Conservation (phyloP, 2,113 vertebrate genomes). For the Corvus hawaiiensis region DNA sequence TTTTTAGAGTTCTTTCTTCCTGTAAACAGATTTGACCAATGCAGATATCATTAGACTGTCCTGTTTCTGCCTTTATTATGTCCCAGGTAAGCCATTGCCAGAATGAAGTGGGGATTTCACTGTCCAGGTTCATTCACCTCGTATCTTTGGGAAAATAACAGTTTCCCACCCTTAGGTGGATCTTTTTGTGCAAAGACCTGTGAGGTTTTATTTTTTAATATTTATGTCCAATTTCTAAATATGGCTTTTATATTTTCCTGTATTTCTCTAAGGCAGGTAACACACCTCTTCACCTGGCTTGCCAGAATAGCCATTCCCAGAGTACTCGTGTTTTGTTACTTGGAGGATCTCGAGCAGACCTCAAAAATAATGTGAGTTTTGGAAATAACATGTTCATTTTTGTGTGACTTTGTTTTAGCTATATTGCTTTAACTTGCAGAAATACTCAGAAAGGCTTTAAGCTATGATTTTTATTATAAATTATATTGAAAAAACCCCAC, state of each 20-base stretch:
- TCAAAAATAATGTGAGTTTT: constrained; percentile 87
- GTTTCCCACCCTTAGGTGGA: not conserved
- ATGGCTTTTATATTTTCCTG: not conserved
- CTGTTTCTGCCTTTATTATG: not conserved
- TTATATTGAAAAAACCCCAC: not conserved
- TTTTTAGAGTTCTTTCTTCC: not conserved
- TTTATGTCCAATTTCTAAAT: not conserved
- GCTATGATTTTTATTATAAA: not conserved
- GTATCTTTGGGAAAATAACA: not conserved
- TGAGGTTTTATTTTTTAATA: not conserved
- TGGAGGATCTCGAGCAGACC: constrained; percentile 89
- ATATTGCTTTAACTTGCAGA: not conserved
- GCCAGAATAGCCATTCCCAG: constrained; percentile 94
- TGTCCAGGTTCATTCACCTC: not conserved
- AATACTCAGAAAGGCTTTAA: not conserved
- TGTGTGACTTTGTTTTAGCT: not conserved
- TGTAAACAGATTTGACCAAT: not conserved
- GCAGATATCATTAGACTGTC: not conserved
- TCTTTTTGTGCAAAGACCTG: not conserved
- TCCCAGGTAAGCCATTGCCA: not conserved
- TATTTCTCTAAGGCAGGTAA: constrained; percentile 87
- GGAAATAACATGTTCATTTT: not conserved
- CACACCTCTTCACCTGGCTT: constrained; percentile 91
- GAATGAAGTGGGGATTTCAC: not conserved
- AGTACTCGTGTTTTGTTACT: constrained; percentile 87